Base-by-base conservation (phyloP, 2,113 vertebrate genomes). In the Tetrax tetrax region DNA sequence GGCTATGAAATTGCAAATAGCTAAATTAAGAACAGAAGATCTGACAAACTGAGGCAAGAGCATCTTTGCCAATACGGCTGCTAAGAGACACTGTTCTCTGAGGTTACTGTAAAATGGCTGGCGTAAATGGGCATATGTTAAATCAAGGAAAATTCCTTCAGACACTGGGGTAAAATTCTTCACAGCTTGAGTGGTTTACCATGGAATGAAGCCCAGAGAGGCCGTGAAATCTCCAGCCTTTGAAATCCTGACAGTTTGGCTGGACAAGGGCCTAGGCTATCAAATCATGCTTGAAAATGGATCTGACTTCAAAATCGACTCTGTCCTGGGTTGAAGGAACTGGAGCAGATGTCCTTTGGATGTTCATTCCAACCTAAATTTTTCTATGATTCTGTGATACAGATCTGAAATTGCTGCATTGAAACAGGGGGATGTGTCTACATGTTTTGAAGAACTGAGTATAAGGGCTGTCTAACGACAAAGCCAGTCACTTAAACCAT, bases 401-500 rank as follows among this genome's bases (percentile, higher is more conserved):
- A 21, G 75, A 33, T 14, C 86, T 65, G 71, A 24, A 13, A 16
- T 23, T 3, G 38, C 57, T 68, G 53, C 54, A 31, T 3, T 61
- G 64, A 4, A 37, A 6, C 6, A 10, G 19, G 18, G 7, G 48
- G 7, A 23, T 9, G 50, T 38, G 14, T 27, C n/a, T 28, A 14
- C 13, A 0, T 1, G 9, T 6, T n/a, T 22, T n/a, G 47, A 63
- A 47, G 66, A 53, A 27, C 33, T 4, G n/a, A 66, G 35, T 0
- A 2, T 41, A 14, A 7, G 15, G 12, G 6, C 20, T 43, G 14
- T 29, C 27, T 10, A 2, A 33, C 4, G 4, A 12, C 71, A 70
- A 60, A 54, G 22, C 25, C 83, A 22, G 48, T 14, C 14, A 8
- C 65, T 22, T 19, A 21, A 61, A 3, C 21, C 12, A 0, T 1